Conservation (phyloP, 2,113 vertebrate species). For the Nanorana parkeri region DNA sequence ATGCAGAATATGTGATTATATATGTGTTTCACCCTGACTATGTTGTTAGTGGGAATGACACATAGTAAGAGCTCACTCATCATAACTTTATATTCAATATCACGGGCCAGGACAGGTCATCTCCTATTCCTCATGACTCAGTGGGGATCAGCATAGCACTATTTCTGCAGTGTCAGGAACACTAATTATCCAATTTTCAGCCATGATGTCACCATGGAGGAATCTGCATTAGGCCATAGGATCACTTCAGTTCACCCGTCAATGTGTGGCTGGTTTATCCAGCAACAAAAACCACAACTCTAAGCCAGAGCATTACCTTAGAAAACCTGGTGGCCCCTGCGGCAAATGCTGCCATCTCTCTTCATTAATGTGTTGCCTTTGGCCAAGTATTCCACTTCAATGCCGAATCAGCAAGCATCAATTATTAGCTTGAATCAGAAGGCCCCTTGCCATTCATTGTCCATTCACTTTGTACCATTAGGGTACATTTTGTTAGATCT, state of each 20-base stretch:
- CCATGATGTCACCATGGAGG: constrained; percentile 34
- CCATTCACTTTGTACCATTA: not conserved
- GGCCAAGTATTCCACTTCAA: not conserved
- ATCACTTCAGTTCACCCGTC: constrained; percentile 17
- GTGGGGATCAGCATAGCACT: not conserved
- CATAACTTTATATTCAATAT: not conserved
- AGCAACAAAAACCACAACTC: not conserved
- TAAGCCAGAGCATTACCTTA: constrained; percentile 13
- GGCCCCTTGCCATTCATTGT: not conserved
- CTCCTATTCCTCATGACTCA: not conserved
- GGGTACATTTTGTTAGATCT: not conserved
- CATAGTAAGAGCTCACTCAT: constrained; percentile 5
- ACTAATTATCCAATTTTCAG: not conserved
- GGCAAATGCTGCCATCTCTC: not conserved
- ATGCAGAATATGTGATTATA: no score
- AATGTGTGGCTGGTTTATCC: not conserved
- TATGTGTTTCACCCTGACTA: no score
- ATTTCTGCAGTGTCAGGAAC: constrained; percentile 9
- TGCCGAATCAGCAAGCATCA: not conserved
- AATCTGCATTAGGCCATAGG: constrained; percentile 8
- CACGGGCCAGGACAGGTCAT: not conserved
- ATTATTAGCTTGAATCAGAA: not conserved
- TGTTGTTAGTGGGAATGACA: not conserved
- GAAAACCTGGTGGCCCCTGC: not conserved
- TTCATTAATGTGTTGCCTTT: not conserved